Evolutionary conservation across 2,888 invertebrate species (phyloP), one percentile per base, ranked within the genome.

Genomic region (Euproctis similis): DNA sequence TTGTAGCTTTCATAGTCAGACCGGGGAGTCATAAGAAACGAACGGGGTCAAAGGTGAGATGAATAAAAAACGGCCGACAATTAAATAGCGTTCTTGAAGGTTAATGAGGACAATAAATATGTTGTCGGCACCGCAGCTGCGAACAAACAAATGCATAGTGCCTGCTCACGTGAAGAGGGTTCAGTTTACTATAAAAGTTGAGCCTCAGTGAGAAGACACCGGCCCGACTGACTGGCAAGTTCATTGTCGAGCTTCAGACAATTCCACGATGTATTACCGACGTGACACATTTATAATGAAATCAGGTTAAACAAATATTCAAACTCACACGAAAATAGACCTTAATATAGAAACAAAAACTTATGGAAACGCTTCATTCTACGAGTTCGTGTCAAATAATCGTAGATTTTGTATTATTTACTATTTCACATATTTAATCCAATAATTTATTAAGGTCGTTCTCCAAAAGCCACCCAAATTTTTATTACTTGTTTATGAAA

Each of bases 41-140:
- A 66, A 65, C 70, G 75, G 75, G 82, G 84, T 81, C 81, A 82
- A 58, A 82, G 84, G 82, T 84, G 82, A 82, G 66, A 67, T 80
- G 80, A 76, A 82, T 84, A 82, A 84, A 84, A 84, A 84, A 84
- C 82, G 78, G 75, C 76, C 78, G 73, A 84, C 84, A 82, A 84
- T 84, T 84, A 84, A 82, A 84, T 82, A 78, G 81, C 78, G 82
- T 80, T 82, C 82, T 81, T 76, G 77, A 84, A 84, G 84, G 84
- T 82, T 82, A 84, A 84, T 84, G 82, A 84, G 82, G 70, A 81
- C 77, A 78, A 82, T 84, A 82, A 82, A 82, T 82, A 82, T 81
- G 82, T 82, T 82, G 82, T 81, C 84, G 84, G 82, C 80, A 74
- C 72, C 71, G 72, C 81, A 81, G 81, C 81, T 82, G 81, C 77